A percentile compares a stretch with the other conserved stretches of the same genome.
phyloP scores from a whole-genome alignment of 2,888 invertebrate species.

The Xylota segnis region DNA sequence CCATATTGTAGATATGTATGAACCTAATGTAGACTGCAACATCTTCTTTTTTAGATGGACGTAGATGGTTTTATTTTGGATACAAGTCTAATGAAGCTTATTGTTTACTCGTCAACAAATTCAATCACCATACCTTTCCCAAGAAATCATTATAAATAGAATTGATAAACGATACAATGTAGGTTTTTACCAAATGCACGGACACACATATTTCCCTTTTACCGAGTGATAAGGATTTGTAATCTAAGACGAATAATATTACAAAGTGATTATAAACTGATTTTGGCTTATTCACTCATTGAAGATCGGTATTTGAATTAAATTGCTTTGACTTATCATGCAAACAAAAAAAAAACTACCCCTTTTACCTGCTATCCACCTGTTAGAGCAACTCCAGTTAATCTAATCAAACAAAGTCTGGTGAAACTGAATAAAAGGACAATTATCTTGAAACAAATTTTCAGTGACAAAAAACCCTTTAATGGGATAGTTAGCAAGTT shows the following conservation, averaged over 20 bases:
- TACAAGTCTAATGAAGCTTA: too few species aligned
- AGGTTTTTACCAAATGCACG: too few species aligned
- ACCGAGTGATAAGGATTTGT: neutral
- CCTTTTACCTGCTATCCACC: neutral
- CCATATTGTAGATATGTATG: too few species aligned
- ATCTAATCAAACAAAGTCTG: neutral
- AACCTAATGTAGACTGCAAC: too few species aligned
- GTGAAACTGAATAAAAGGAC: constrained; percentile 36
- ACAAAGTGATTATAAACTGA: neutral
- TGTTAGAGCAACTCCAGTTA: neutral
- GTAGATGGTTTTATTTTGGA: too few species aligned
- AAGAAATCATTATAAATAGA: neutral
- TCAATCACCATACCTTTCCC: neutral
- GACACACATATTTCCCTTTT: neutral
- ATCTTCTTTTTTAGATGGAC: too few species aligned
- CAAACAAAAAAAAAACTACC: neutral
- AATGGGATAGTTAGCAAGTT: neutral
- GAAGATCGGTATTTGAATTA: neutral
- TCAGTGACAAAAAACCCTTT: constrained; percentile 9
- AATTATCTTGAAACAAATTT: neutral
- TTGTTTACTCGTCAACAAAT: too few species aligned
- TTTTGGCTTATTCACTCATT: neutral
- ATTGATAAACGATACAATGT: too few species aligned
- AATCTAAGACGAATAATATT: constrained; percentile 5
- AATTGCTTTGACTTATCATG: neutral